Evolutionary conservation across 1,140 invertebrate species (phyloP), one percentile per base, ranked within the genome.

Genomic region (Trichoplusia ni): DNA sequence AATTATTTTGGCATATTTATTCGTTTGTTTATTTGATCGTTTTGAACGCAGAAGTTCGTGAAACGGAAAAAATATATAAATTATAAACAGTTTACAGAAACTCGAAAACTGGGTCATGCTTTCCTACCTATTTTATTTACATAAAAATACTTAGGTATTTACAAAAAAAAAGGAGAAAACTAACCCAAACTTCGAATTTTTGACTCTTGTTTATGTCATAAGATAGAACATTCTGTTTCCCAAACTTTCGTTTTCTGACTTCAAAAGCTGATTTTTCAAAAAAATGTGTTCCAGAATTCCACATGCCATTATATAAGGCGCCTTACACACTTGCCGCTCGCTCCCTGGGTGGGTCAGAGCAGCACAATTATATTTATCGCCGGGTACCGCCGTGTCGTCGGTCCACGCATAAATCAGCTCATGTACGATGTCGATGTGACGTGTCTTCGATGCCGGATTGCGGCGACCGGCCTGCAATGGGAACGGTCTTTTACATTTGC

Each of bases 311-410:
- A 31, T 73, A 40, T 42, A 77, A 63, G 65, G 8, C 6, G 37
- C 71, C 59, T 77, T 68, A 74, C 59, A 7, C 71, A 75, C 67
- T 75, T 70, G 73, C 70, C 46, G 40, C 60, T 35, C 54, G 65
- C 73, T 64, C 60, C 60, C 59, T 73, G 74, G 75, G 74, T 77
- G 74, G 74, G 74, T 77, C 71, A 68, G 61, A 53, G 47, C 58
- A 63, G 68, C 51, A 75, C 72, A 69, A 69, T 77, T 73, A 69
- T 77, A 77, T 79, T 74, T 77, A 79, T 79, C 68, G 68, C 60
- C 66, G 67, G 2, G 67, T 21, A 37, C 69, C 62, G 63, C 35
- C 71, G 69, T 73, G 72, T 79, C 65, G 67, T 63, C 33, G 46
- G 54, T 72, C 58, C 49, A 47, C 65, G 68, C 66, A 77, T 79